Evolutionary conservation across 2,888 invertebrate genomes (phyloP), one percentile per base, ranked within the genome.

Genomic region (Acleris laterana): DNA sequence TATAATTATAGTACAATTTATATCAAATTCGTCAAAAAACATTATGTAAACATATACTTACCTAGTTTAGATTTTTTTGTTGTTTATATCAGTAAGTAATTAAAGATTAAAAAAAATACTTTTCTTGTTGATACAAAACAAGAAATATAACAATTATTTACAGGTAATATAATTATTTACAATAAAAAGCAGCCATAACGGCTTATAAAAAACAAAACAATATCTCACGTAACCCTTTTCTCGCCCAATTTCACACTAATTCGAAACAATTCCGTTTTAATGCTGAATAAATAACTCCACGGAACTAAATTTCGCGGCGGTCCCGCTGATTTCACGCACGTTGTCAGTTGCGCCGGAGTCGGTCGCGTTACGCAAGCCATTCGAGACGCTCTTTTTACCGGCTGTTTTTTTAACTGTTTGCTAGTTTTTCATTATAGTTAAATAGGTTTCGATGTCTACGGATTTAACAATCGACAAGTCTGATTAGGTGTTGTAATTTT

Each of bases 281-380:
- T 57, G 11, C 25, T 25, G 56, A 63, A 61, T 60, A 60, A 60
- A 50, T 62, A 59, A 67, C 46, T 48, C 17, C 49, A 62, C 48
- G 28, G 49, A 61, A 50, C 65, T 56, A 32, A 56, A 65, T 65
- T 65, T 65, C 50, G 50, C 60, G 55, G 42, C 16, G 19, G 56
- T 9, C 42, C 32, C 1, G 50, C 60, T 56, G 65, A 65, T 65
- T 65, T 65, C 60, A 60, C 60, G 65, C 65, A 51, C 17, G 25
- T 56, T 51, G 55, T 25, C 44, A 46, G 46, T 25, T 65, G 60
- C 60, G 56, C 50, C 32, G 9, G 28, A 28, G 55, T 61, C 17
- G 55, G 52, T 46, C 19, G 13, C 48, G 62, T 63, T 65, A 50
- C 65, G 60, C 28, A 55, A 65, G 25, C 49, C 9, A 60, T 60